Conservation (phyloP, 2,888 invertebrate genomes). For the Nesidiocoris tenuis region DNA sequence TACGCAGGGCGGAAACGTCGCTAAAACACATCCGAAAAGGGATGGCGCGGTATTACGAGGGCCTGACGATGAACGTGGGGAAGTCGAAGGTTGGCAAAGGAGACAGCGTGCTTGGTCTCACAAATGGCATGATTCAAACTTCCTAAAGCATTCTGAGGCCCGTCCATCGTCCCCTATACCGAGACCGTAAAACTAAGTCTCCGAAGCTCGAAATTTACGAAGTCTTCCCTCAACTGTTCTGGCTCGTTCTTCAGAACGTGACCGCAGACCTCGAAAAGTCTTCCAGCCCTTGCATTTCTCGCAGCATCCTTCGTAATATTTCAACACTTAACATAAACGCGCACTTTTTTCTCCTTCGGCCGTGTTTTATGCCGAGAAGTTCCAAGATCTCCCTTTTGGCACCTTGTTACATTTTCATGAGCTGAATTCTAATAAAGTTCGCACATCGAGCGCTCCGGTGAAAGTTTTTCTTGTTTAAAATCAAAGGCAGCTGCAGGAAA, state of each 20-base stretch:
- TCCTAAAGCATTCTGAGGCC: background rate
- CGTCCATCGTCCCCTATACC: background rate
- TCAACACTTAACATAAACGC: conserved; percentile 37
- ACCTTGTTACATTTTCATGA: conserved; percentile 11
- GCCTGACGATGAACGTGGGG: background rate
- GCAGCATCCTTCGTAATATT: conserved; percentile 21
- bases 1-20: background rate
- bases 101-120: conserved; percentile 29
- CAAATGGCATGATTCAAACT: conserved; percentile 37
- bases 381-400: background rate
- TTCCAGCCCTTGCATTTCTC: conserved; percentile 1
- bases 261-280: conserved; percentile 27
- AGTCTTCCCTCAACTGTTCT: conserved; percentile 11
- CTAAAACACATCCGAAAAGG: background rate
- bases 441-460: background rate
- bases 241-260: conserved; percentile 28
- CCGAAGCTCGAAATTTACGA: conserved; percentile 20
- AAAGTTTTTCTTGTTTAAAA: too few species aligned
- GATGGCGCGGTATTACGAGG: background rate
- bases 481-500: too few species aligned
- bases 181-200: background rate
- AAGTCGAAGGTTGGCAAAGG: background rate
- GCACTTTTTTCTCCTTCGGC: background rate
- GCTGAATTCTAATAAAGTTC: background rate
- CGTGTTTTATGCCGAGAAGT: conserved; percentile 33